These are phyloP conservation scores for Agonopterix arenella DNA, from an alignment of 2,888 invertebrate genomes.

Conservation along the genomic window DNA sequence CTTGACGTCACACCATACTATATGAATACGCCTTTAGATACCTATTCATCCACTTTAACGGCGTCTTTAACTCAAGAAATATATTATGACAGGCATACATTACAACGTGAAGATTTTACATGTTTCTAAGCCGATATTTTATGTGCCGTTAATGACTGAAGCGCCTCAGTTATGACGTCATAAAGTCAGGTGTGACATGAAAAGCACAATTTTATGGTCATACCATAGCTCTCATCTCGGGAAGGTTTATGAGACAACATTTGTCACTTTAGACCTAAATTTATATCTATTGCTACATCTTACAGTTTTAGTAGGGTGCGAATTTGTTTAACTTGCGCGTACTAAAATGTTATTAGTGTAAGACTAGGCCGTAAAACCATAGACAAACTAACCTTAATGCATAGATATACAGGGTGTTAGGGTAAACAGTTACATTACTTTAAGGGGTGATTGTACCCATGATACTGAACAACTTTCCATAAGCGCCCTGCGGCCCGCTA, in stretches of 20 bases:
- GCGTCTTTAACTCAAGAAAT: neutral
- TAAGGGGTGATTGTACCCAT: too few species aligned
- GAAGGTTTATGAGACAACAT: slow-evolving; percentile 30
- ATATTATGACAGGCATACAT: slow-evolving; percentile 1
- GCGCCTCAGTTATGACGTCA: slow-evolving; percentile 34
- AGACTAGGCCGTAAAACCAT: too few species aligned
- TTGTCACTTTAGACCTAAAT: slow-evolving; percentile 20
- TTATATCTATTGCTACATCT: neutral
- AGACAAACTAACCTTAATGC: too few species aligned
- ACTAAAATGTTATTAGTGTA: too few species aligned
- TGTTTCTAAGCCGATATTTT: slow-evolving; percentile 20
- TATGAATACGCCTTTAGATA: too few species aligned
- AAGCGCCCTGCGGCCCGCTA: too few species aligned
- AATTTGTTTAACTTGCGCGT: neutral
- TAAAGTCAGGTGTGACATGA: slow-evolving; percentile 45
- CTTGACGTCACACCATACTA: too few species aligned
- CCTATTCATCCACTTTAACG: neutral
- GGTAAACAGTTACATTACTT: too few species aligned
- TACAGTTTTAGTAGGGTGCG: neutral
- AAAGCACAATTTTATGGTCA: slow-evolving; percentile 44
- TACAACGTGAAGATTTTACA: slow-evolving; percentile 13
- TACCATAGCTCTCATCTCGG: slow-evolving; percentile 25
- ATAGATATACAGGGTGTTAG: too few species aligned
- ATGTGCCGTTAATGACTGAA: slow-evolving; percentile 42
- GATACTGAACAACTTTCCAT: too few species aligned